Evolutionary conservation across 2,888 invertebrate species (phyloP).

Genomic region (Eupithecia subumbrata): DNA sequence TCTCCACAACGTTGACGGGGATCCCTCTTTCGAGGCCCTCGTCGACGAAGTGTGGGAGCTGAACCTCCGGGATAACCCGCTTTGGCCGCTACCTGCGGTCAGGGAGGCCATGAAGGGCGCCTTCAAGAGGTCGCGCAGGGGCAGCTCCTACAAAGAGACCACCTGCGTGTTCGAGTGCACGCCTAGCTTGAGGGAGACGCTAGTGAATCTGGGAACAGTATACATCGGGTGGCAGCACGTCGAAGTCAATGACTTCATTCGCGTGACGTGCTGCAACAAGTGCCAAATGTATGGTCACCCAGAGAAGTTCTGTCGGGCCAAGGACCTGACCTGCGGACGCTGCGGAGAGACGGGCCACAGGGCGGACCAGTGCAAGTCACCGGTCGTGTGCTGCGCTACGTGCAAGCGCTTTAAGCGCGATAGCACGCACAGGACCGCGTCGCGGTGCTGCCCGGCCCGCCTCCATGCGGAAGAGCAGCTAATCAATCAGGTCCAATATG

Average conservation of each 20-base stretch:
- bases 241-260: too few species aligned
- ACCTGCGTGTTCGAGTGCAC: too few species aligned
- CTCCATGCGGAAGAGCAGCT: background rate
- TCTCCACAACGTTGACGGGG: too few species aligned
- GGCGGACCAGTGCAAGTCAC: slow-evolving; percentile 48
- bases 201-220: background rate
- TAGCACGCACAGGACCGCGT: background rate
- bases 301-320: background rate
- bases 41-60: too few species aligned
- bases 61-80: too few species aligned
- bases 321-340: background rate
- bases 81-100: too few species aligned
- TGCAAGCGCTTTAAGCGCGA: background rate
- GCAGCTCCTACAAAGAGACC: too few species aligned
- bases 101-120: too few species aligned
- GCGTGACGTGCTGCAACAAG: background rate
- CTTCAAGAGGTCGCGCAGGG: too few species aligned
- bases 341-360: background rate
- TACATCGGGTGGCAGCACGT: background rate
- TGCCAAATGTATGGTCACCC: background rate
- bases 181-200: background rate
- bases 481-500: background rate
- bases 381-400: slow-evolving; percentile 50
- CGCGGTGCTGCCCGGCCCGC: background rate
- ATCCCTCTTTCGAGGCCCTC: too few species aligned